These are phyloP conservation scores for Melinaea marsaeus DNA, from an alignment of 2,888 invertebrate genomes.

Conservation along the genomic window DNA sequence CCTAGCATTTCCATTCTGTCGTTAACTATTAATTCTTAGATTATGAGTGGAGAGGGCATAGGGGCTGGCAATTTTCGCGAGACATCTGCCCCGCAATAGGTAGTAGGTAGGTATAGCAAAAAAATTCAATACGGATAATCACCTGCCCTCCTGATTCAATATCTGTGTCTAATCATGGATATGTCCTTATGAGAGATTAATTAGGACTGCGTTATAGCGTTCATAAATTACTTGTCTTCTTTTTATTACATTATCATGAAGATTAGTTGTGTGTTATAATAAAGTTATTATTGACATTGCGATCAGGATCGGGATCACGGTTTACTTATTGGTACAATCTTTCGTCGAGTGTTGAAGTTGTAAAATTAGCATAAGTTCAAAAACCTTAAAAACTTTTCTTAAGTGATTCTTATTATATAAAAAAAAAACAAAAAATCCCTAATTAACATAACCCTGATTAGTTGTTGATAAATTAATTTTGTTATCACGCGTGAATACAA, in stretches of 20 bases:
- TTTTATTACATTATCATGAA: background rate
- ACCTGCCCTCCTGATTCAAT: constrained; percentile 62
- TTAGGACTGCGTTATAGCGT: background rate
- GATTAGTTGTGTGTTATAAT: no score
- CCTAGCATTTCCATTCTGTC: constrained; percentile 71
- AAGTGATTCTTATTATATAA: no score
- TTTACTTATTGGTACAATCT: no score
- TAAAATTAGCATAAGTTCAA: no score
- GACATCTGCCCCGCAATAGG: constrained; percentile 52
- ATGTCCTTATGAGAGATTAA: constrained; percentile 17
- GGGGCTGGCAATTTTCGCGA: constrained; percentile 73
- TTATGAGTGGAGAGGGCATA: constrained; percentile 66
- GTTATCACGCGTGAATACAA: no score
- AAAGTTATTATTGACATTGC: no score
- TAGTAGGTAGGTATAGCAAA: constrained; percentile 72
- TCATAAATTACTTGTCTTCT: background rate
- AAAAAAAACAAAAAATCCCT: no score
- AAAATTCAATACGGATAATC: constrained; percentile 65
- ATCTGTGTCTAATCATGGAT: constrained; percentile 40
- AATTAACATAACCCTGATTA: no score
- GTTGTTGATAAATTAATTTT: no score
- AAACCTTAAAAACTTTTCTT: no score
- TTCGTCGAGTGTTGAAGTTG: no score
- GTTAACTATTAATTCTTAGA: constrained; percentile 75
- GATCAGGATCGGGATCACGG: no score